Percentiles rank a stretch among this genome's conserved stretches.
These are phyloP conservation scores for Rapana venosa DNA, from an alignment of 2,888 invertebrate species.

Conservation along the genomic window DNA sequence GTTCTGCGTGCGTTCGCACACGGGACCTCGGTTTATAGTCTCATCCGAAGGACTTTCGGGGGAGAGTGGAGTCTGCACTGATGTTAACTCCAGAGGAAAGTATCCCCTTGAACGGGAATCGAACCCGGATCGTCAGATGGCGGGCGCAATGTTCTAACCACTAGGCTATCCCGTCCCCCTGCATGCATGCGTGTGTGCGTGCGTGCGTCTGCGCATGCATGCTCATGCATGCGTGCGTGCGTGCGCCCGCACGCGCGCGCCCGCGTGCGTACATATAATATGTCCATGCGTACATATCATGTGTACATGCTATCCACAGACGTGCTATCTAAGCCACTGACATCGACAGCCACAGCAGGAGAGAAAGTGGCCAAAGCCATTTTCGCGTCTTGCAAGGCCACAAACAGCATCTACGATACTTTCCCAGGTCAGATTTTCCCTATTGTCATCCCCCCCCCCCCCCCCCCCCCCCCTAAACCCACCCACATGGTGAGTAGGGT, in stretches of 20 bases:
- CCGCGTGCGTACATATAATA: not conserved
- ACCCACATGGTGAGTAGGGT: not conserved
- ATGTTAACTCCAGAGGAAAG: too few species aligned
- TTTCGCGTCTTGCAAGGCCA: constrained; percentile 2
- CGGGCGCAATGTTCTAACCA: too few species aligned
- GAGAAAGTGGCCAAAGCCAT: constrained; percentile 24
- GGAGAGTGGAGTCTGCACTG: too few species aligned
- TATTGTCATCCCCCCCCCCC: too few species aligned
- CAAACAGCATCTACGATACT: not conserved
- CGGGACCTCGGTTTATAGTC: too few species aligned
- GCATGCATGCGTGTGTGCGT: not conserved
- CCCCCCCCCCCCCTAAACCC: too few species aligned
- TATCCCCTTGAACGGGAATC: too few species aligned
- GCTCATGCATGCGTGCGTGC: not conserved
- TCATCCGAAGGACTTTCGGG: too few species aligned
- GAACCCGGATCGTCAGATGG: too few species aligned
- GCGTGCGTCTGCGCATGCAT: not conserved
- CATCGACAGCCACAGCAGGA: not conserved
- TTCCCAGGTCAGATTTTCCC: not conserved
- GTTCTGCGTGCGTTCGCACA: too few species aligned
- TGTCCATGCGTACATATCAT: not conserved
- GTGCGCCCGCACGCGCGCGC: not conserved
- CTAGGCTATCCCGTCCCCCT: too few species aligned
- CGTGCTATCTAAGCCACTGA: not conserved
- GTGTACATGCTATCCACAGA: not conserved